phyloP scores from a whole-genome alignment of 2,888 invertebrate species.

The Troides aeacus region DNA sequence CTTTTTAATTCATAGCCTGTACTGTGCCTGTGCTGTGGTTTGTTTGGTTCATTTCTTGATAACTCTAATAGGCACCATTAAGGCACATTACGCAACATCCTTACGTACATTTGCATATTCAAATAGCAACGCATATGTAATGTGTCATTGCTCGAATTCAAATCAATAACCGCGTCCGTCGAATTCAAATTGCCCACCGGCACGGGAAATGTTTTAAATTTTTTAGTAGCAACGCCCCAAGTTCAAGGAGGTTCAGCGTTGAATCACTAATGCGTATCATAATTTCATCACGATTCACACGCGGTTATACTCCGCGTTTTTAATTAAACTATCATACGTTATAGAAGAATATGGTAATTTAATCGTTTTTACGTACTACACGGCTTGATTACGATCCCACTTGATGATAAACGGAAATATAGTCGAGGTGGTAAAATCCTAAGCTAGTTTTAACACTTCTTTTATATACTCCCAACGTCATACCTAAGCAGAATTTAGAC shows the following conservation, averaged over 20 bases:
- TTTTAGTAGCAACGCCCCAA: conserved; percentile 23
- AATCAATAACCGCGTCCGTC: conserved; percentile 9
- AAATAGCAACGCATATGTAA: conserved; percentile 11
- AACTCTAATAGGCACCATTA: neutral
- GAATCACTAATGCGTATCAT: conserved; percentile 25
- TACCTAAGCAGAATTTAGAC: no score
- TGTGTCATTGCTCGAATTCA: conserved; percentile 9
- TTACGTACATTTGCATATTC: neutral
- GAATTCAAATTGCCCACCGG: conserved; percentile 9
- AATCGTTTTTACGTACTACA: no score
- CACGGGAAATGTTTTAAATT: conserved; percentile 24
- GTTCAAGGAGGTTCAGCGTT: conserved; percentile 32
- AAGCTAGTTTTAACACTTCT: no score
- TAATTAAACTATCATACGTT: no score
- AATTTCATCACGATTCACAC: conserved; percentile 20
- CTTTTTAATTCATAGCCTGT: no score
- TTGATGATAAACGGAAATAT: no score
- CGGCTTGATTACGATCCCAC: no score
- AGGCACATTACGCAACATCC: neutral
- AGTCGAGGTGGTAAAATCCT: no score
- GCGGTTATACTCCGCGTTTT: neutral
- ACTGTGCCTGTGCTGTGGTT: neutral
- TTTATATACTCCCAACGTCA: no score
- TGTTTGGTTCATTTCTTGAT: neutral
- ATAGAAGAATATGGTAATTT: no score